Conservation (phyloP, 2,797 vertebrate species). For the Brachyalestes nurse region DNA sequence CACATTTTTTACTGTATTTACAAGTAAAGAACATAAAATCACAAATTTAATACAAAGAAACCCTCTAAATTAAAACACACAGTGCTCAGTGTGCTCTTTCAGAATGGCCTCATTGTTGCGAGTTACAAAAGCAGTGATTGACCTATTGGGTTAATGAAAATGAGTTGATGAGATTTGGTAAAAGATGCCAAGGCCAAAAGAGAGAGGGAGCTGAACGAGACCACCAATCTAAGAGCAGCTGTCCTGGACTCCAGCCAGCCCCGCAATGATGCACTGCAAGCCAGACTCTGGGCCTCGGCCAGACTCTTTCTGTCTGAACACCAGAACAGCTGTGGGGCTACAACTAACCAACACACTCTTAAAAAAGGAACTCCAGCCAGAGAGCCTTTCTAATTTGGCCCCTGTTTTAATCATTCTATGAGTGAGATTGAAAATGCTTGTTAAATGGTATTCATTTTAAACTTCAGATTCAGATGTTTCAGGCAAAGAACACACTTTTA, state of each 20-base stretch:
- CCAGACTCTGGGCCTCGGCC: conserved; percentile 52
- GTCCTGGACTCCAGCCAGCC: conserved; percentile 55
- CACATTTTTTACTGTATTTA: too few species aligned
- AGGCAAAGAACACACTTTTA: too few species aligned
- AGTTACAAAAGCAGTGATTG: conserved; percentile 20
- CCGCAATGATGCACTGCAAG: conserved; percentile 47
- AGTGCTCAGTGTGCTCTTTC: neutral
- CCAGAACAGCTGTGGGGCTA: conserved; percentile 40
- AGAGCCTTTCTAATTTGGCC: neutral
- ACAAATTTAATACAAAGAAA: too few species aligned
- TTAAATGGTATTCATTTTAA: conserved; percentile 16
- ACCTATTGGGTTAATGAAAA: conserved; percentile 58
- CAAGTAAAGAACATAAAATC: too few species aligned
- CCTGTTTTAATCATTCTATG: conserved; percentile 11
- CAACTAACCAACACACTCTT: neutral
- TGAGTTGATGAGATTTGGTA: conserved; percentile 35
- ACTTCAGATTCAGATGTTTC: neutral
- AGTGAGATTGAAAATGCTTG: conserved; percentile 8
- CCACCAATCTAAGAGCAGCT: conserved; percentile 48
- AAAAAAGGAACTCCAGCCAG: conserved; percentile 18
- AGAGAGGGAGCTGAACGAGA: conserved; percentile 40
- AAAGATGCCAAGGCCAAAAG: conserved; percentile 53
- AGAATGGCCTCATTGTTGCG: conserved; percentile 17
- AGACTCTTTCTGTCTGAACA: conserved; percentile 52
- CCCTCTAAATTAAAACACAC: conserved; percentile 24